Evolutionary conservation across 2,797 vertebrate species (phyloP).

Genomic region (Pangasius mekongensis): DNA sequence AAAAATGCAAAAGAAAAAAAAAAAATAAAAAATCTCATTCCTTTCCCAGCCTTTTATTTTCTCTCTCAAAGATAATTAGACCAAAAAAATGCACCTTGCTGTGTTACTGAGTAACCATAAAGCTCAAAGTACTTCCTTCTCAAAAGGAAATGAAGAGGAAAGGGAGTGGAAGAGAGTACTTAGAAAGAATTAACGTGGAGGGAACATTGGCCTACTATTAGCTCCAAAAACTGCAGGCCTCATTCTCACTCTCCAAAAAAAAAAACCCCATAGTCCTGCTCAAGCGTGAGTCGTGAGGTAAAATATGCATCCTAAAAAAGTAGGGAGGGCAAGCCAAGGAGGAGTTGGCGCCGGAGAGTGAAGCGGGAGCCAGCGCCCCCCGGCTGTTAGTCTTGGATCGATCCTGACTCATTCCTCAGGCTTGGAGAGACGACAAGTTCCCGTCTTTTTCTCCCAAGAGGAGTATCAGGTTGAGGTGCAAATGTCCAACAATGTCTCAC

Average conservation of each 20-base stretch:
- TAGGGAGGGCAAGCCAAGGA: constrained; percentile 39
- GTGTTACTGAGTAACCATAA: background rate
- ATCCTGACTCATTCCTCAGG: constrained; percentile 8
- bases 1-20: background rate
- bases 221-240: constrained; percentile 58
- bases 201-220: constrained; percentile 61
- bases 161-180: constrained; percentile 40
- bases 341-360: constrained; percentile 44
- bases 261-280: constrained; percentile 17
- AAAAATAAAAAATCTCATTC: background rate
- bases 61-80: background rate
- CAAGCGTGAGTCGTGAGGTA: constrained; percentile 4
- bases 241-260: constrained; percentile 9
- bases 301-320: constrained; percentile 43
- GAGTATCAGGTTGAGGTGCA: constrained; percentile 58
- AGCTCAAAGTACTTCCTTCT: background rate
- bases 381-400: constrained; percentile 68
- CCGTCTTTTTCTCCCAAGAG: constrained; percentile 53
- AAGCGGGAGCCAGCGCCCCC: constrained; percentile 52
- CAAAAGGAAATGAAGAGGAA: constrained; percentile 25
- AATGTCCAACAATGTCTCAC: constrained; percentile 67
- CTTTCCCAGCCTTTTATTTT: background rate
- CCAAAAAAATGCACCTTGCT: background rate
- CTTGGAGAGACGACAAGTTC: constrained; percentile 54
- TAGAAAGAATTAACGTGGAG: constrained; percentile 39